phyloP scores from a whole-genome alignment of 2,888 invertebrate species.

The Eutolmus rufibarbis region DNA sequence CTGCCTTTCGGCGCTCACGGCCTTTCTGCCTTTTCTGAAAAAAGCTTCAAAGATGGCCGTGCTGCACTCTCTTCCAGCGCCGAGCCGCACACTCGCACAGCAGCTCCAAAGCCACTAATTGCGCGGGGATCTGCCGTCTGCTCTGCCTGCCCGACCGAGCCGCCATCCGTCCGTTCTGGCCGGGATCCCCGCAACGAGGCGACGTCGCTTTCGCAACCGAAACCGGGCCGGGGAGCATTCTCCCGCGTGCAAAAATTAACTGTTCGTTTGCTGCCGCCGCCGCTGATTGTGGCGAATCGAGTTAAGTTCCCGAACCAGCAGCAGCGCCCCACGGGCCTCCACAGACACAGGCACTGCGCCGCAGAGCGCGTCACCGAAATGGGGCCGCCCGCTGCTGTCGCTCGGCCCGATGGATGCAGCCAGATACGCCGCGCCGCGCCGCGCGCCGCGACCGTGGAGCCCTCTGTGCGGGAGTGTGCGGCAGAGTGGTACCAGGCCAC shows the following conservation, averaged over 20 bases:
- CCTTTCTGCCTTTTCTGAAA: constrained; percentile 25
- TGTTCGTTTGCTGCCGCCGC: neutral
- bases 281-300: constrained; percentile 12
- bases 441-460: neutral
- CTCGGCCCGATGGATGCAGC: neutral
- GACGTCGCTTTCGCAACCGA: constrained; percentile 1
- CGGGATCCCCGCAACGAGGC: neutral
- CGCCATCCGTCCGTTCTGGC: neutral
- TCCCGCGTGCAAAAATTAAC: constrained; percentile 38
- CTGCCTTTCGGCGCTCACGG: neutral
- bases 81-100: neutral
- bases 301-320: neutral
- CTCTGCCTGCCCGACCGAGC: neutral
- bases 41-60: constrained; percentile 39
- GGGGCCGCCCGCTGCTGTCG: neutral
- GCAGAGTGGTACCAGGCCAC: neutral
- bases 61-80: constrained; percentile 13
- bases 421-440: neutral
- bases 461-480: constrained; percentile 7
- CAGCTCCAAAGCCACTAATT: constrained; percentile 14
- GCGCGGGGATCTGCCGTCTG: neutral
- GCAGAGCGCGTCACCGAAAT: neutral
- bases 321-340: neutral
- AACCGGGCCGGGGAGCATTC: constrained; percentile 1
- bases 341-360: neutral